phyloP scores from a whole-genome alignment of 2,888 invertebrate genomes.

The Drosophila pegasa region DNA sequence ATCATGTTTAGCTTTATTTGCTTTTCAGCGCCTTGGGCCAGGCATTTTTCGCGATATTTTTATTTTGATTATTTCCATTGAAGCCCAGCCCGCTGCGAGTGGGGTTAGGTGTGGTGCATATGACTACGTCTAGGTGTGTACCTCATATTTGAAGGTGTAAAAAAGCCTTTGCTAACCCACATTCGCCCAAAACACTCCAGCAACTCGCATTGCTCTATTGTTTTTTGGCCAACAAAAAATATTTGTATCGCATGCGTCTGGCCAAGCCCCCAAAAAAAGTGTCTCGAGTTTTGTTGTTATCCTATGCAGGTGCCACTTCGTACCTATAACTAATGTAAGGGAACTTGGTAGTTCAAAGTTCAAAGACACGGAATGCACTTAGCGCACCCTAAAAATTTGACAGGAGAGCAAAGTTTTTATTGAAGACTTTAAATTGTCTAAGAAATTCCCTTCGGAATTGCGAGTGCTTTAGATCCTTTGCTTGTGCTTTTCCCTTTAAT shows the following conservation, averaged over 20 bases:
- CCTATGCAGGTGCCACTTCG: slow-evolving; percentile 49
- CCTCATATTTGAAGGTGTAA: slow-evolving; percentile 66
- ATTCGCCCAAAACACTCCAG: slow-evolving; percentile 38
- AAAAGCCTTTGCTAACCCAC: slow-evolving; percentile 72
- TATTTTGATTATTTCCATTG: slow-evolving; percentile 42
- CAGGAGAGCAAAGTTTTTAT: background rate
- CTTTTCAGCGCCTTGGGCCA: slow-evolving; percentile 44
- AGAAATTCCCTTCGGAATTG: background rate
- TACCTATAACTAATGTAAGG: slow-evolving; percentile 17
- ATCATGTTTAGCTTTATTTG: slow-evolving; percentile 63
- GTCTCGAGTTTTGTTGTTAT: background rate
- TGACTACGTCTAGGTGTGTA: slow-evolving; percentile 63
- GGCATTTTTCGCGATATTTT: slow-evolving; percentile 39
- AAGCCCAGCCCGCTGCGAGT: slow-evolving; percentile 33
- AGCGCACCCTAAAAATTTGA: slow-evolving; percentile 5
- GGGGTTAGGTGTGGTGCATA: slow-evolving; percentile 56
- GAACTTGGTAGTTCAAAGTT: slow-evolving; percentile 38
- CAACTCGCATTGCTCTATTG: slow-evolving; percentile 28
- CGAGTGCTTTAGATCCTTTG: background rate
- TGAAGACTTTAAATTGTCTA: background rate
- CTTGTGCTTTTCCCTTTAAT: background rate
- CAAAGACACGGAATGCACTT: slow-evolving; percentile 19
- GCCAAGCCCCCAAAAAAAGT: slow-evolving; percentile 44
- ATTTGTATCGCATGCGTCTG: slow-evolving; percentile 47
- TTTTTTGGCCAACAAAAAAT: slow-evolving; percentile 5